Conservation (phyloP, 2,888 invertebrate species). For the Acleris emargana region DNA sequence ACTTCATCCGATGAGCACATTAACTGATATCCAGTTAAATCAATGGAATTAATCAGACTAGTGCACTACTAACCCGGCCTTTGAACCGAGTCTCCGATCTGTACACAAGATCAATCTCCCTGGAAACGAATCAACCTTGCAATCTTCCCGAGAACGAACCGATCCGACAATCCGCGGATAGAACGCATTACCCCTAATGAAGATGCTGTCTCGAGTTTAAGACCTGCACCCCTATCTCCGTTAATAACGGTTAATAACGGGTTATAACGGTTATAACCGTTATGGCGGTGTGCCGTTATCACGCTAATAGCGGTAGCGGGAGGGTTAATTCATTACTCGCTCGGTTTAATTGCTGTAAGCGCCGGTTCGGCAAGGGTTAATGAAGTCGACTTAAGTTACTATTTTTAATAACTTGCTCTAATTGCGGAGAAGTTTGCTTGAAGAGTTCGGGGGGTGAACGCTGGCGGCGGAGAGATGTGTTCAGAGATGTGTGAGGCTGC, state of each 20-base stretch:
- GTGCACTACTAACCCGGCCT: too few species aligned
- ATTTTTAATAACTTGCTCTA: slow-evolving; percentile 28
- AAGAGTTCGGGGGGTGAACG: not conserved
- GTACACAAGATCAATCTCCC: too few species aligned
- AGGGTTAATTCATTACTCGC: slow-evolving; percentile 34
- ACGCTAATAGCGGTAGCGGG: slow-evolving; percentile 25
- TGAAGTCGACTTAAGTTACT: slow-evolving; percentile 28
- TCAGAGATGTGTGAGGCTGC: too few species aligned
- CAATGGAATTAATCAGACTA: too few species aligned
- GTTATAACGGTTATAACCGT: slow-evolving; percentile 34
- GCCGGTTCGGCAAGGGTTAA: slow-evolving; percentile 27
- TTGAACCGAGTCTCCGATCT: too few species aligned
- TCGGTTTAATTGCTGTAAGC: slow-evolving; percentile 31
- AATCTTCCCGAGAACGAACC: too few species aligned
- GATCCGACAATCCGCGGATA: too few species aligned
- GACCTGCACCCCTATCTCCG: slow-evolving; percentile 20
- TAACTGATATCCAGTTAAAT: too few species aligned
- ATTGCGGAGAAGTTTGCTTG: not conserved
- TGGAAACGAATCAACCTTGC: too few species aligned
- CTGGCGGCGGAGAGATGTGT: not conserved
- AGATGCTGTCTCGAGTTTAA: slow-evolving; percentile 21
- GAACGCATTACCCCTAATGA: slow-evolving; percentile 14
- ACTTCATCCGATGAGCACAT: too few species aligned
- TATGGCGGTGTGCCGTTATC: slow-evolving; percentile 31
- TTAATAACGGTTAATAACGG: slow-evolving; percentile 30